These are phyloP conservation scores for Falco berigora DNA, from an alignment of 2,797 vertebrate species.

Conservation along the genomic window DNA sequence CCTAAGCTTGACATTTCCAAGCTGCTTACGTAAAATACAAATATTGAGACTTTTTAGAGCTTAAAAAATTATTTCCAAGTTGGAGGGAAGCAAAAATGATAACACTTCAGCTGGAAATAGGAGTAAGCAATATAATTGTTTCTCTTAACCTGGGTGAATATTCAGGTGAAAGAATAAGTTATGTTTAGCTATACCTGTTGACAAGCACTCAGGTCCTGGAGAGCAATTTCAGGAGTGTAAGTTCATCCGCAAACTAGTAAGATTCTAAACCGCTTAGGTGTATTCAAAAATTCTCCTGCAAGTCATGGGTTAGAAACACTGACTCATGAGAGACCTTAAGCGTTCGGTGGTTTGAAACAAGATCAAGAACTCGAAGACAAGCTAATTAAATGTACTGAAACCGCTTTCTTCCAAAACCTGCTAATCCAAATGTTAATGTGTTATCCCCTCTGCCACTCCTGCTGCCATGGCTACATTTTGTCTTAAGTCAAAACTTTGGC, in stretches of 20 bases:
- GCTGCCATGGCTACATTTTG: neutral
- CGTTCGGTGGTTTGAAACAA: constrained; percentile 17
- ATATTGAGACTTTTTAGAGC: neutral
- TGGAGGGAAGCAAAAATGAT: neutral
- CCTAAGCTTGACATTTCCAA: neutral
- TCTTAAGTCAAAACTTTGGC: neutral
- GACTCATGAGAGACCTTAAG: neutral
- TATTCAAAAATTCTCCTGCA: neutral
- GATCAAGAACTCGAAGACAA: neutral
- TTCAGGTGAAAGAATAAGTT: neutral
- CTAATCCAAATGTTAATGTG: neutral
- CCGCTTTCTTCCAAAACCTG: neutral
- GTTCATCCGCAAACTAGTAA: neutral
- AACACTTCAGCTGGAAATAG: neutral
- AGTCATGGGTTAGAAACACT: neutral
- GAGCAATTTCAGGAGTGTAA: neutral
- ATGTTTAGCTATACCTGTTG: neutral
- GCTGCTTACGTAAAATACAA: neutral
- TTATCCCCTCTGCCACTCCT: neutral
- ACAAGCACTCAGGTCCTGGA: neutral
- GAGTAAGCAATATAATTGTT: neutral
- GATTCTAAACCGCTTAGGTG: neutral
- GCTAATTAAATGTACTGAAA: neutral
- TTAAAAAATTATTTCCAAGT: neutral
- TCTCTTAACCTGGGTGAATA: neutral